Evolutionary conservation across 2,797 vertebrate species (phyloP).

Genomic region (Rhinophrynus dorsalis): DNA sequence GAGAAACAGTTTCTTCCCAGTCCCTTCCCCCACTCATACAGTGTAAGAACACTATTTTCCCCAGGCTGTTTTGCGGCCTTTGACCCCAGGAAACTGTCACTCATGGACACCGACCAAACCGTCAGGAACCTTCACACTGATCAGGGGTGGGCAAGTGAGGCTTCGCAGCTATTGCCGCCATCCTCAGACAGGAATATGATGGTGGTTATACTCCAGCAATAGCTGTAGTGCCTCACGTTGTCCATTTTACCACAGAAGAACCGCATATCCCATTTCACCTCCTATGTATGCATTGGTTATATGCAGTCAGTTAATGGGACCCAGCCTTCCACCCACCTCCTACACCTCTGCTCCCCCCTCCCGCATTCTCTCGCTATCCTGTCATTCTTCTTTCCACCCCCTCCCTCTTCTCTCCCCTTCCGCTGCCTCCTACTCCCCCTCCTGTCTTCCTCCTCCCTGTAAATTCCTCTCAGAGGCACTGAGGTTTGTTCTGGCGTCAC

Average conservation of each 20-base stretch:
- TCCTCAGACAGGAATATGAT: too few species aligned
- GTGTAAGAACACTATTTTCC: not conserved
- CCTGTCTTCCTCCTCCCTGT: slow-evolving; percentile 33
- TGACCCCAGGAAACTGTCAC: slow-evolving; percentile 22
- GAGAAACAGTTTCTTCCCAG: not conserved
- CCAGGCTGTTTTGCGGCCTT: slow-evolving; percentile 22
- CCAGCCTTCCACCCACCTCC: not conserved
- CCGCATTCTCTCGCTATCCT: not conserved
- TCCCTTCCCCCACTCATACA: not conserved
- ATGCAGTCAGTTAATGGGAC: not conserved
- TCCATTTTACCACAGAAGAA: too few species aligned
- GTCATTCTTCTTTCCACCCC: slow-evolving; percentile 19
- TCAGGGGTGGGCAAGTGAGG: too few species aligned
- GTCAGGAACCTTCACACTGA: too few species aligned
- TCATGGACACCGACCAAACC: too few species aligned
- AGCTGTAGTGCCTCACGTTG: too few species aligned
- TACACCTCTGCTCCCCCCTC: not conserved
- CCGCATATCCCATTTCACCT: not conserved
- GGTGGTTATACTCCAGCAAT: too few species aligned
- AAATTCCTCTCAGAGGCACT: slow-evolving; percentile 39
- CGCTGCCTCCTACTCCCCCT: slow-evolving; percentile 25
- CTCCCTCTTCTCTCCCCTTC: slow-evolving; percentile 35
- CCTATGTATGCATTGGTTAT: not conserved
- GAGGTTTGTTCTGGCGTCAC: slow-evolving; percentile 42
- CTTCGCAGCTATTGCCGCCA: too few species aligned